Percentiles rank a stretch among this genome's conserved stretches.
These are phyloP conservation scores for Channa maculata DNA, from an alignment of 2,113 vertebrate genomes.

Conservation along the genomic window DNA sequence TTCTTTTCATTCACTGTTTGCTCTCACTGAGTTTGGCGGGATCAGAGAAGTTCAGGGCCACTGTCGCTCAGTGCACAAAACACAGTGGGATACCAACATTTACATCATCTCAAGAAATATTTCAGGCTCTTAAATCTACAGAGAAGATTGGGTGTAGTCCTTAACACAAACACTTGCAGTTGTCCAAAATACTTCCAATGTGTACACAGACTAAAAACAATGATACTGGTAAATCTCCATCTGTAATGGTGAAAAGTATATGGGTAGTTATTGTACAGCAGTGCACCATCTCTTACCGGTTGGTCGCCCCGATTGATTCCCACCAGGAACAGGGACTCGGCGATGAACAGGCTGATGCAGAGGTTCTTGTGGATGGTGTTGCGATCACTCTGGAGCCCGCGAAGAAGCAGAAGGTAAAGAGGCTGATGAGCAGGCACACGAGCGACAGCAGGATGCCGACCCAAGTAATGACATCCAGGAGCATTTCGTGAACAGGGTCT, in stretches of 20 bases:
- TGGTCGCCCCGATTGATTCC: slow-evolving; percentile 97
- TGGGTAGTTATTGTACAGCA: too few species aligned
- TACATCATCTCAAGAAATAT: slow-evolving; percentile 1
- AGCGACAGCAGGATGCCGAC: slow-evolving; percentile 98
- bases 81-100: slow-evolving; percentile 20
- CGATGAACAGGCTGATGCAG: slow-evolving; percentile 96
- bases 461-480: slow-evolving; percentile 98
- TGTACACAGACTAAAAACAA: too few species aligned
- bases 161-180: too few species aligned
- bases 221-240: too few species aligned
- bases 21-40: slow-evolving; percentile 7
- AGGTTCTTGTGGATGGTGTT: slow-evolving; percentile 99
- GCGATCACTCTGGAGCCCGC: slow-evolving; percentile 96
- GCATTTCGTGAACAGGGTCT: slow-evolving; percentile 92
- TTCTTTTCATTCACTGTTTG: slow-evolving; percentile 13
- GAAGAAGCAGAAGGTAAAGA: slow-evolving; percentile 99
- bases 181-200: too few species aligned
- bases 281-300: slow-evolving; percentile 84
- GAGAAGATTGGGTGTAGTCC: too few species aligned
- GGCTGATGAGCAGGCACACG: slow-evolving; percentile 97
- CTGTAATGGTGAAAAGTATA: too few species aligned
- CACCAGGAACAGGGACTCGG: slow-evolving; percentile 95
- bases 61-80: slow-evolving; percentile 31
- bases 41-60: slow-evolving; percentile 24
- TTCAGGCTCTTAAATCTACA: too few species aligned